Evolutionary conservation across 2,113 vertebrate species (phyloP).

Genomic region (Callopanchax toddi): DNA sequence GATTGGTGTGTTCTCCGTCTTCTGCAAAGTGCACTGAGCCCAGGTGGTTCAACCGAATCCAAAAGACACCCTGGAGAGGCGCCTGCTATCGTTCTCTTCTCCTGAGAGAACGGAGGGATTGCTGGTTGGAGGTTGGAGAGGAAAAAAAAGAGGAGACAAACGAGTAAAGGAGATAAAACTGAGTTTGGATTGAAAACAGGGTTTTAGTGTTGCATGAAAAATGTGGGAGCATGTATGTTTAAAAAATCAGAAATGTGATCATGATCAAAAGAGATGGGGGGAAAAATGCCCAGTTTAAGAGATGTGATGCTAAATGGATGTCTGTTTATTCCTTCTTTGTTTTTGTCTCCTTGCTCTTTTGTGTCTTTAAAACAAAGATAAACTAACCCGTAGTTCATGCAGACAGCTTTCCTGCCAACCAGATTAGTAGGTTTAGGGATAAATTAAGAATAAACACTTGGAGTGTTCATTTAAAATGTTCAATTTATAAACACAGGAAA

Average conservation of each 20-base stretch:
- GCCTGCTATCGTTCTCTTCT: conserved; percentile 12
- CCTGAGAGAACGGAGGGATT: conserved; percentile 9
- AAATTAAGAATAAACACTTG: too few species aligned
- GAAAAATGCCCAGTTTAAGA: background rate
- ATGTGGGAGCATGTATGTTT: conserved; percentile 3
- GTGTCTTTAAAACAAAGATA: background rate
- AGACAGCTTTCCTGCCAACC: too few species aligned
- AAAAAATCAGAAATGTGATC: background rate
- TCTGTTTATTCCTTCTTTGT: conserved; percentile 4
- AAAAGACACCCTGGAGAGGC: conserved; percentile 43
- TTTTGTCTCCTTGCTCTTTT: background rate
- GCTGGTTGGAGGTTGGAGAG: background rate
- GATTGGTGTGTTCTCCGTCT: conserved; percentile 38
- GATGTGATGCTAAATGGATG: conserved; percentile 27
- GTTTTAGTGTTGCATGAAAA: background rate
- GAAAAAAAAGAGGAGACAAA: background rate
- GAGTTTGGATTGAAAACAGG: background rate
- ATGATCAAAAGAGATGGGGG: background rate
- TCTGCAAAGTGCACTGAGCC: conserved; percentile 41
- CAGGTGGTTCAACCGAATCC: conserved; percentile 58
- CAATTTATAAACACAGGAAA: too few species aligned
- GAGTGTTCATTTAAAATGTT: too few species aligned
- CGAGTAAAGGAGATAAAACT: too few species aligned
- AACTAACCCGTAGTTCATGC: background rate
- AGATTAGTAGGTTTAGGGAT: too few species aligned